A percentile compares a stretch with the other conserved stretches of the same genome.
Conservation (phyloP, 1,140 invertebrate genomes). For the Drosophila pallidifrons region DNA sequence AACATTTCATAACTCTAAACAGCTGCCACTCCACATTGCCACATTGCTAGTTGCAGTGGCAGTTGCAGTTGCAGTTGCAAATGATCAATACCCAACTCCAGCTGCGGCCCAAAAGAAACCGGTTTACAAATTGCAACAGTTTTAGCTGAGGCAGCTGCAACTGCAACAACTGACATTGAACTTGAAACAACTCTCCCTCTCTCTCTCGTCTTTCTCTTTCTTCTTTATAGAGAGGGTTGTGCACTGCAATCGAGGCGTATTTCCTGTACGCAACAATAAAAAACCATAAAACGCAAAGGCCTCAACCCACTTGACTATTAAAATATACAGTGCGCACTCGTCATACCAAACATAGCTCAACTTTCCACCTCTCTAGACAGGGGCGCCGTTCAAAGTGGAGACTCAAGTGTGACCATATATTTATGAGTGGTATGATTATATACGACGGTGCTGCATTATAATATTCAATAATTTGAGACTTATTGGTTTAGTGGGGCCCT, state of each 20-base stretch:
- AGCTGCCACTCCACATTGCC: conserved; percentile 38
- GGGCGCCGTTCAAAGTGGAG: conserved; percentile 6
- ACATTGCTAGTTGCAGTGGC: conserved; percentile 38
- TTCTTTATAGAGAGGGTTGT: conserved; percentile 8
- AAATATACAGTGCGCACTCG: conserved; percentile 62
- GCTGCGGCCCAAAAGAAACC: conserved; percentile 47
- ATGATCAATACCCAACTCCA: conserved; percentile 39
- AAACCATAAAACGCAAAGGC: conserved; percentile 12
- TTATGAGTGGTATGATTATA: conserved; percentile 17
- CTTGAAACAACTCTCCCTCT: conserved; percentile 51
- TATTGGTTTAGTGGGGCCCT: conserved; percentile 54
- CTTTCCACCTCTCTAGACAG: not conserved
- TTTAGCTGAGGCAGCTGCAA: conserved; percentile 41
- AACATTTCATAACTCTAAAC: conserved; percentile 25
- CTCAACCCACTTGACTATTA: conserved; percentile 45
- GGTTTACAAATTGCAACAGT: conserved; percentile 66
- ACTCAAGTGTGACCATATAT: conserved; percentile 62
- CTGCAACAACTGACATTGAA: conserved; percentile 72
- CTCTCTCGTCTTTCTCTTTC: not conserved
- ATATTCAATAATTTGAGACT: conserved; percentile 67
- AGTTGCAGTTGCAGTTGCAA: conserved; percentile 22
- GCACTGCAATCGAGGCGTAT: conserved; percentile 18
- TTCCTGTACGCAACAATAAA: conserved; percentile 48
- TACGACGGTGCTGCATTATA: conserved; percentile 47
- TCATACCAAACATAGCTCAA: not conserved